phyloP scores from a whole-genome alignment of 2,888 invertebrate genomes.

The Pristionchus exspectatus region DNA sequence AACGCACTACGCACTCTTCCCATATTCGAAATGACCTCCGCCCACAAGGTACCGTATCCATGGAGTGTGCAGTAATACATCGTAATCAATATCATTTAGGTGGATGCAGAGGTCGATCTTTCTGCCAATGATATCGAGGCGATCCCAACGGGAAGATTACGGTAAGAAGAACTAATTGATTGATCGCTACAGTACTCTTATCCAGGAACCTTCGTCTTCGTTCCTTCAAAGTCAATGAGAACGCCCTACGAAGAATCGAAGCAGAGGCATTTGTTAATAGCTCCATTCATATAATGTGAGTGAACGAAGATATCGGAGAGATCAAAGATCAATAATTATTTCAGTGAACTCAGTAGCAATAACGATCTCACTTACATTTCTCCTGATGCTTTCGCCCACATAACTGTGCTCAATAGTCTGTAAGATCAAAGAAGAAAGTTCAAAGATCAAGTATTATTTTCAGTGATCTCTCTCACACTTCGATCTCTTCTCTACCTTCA shows the following conservation, averaged over 20 bases:
- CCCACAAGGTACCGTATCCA: slow-evolving; percentile 15
- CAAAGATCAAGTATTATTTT: not conserved
- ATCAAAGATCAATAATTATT: slow-evolving; percentile 52
- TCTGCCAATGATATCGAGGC: slow-evolving; percentile 59
- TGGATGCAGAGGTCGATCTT: slow-evolving; percentile 53
- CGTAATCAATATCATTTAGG: slow-evolving; percentile 50
- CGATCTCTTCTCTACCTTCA: slow-evolving; percentile 69
- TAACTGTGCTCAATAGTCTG: slow-evolving; percentile 67
- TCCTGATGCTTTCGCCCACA: slow-evolving; percentile 67
- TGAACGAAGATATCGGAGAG: not conserved
- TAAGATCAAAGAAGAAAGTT: slow-evolving; percentile 55
- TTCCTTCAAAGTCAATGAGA: slow-evolving; percentile 63
- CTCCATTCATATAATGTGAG: slow-evolving; percentile 70
- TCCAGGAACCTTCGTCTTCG: slow-evolving; percentile 62
- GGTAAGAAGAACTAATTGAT: not conserved
- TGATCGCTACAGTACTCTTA: not conserved
- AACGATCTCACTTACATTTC: slow-evolving; percentile 63
- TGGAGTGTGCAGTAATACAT: not conserved
- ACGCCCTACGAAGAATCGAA: slow-evolving; percentile 64
- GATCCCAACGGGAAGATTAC: slow-evolving; percentile 40
- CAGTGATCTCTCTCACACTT: slow-evolving; percentile 71
- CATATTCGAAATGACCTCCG: slow-evolving; percentile 57
- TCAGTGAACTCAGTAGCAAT: slow-evolving; percentile 68
- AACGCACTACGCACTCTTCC: slow-evolving; percentile 59
- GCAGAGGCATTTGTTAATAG: slow-evolving; percentile 69